Evolutionary conservation across 2,113 vertebrate genomes (phyloP).

Genomic region (Colius striatus): DNA sequence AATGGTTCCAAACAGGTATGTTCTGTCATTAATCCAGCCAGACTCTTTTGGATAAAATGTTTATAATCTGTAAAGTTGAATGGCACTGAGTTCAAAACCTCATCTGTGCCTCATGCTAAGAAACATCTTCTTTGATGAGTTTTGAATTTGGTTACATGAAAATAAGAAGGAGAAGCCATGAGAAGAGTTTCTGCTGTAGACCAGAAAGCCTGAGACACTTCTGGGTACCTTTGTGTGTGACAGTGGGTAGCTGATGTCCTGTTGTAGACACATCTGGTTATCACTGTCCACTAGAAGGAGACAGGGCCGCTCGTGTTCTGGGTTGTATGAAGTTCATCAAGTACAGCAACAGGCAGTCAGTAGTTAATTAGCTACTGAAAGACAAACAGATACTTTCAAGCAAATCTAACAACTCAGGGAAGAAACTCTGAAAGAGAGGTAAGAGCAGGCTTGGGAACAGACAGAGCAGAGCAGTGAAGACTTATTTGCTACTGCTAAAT

Average conservation of each 20-base stretch:
- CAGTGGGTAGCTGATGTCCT: not conserved
- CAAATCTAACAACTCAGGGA: not conserved
- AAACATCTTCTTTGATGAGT: not conserved
- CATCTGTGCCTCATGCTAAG: not conserved
- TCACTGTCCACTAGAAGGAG: not conserved
- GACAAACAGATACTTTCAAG: not conserved
- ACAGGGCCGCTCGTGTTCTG: not conserved
- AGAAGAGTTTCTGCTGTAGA: not conserved
- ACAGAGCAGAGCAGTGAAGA: not conserved
- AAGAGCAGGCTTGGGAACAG: not conserved
- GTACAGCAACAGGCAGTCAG: not conserved
- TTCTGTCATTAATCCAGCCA: not conserved
- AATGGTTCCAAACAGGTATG: not conserved
- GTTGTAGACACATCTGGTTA: not conserved
- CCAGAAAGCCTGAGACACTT: not conserved
- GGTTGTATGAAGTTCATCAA: not conserved
- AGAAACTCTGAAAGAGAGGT: not conserved
- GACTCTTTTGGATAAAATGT: not conserved
- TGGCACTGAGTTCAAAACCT: not conserved
- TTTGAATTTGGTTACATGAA: slow-evolving; percentile 29
- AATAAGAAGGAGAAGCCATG: not conserved
- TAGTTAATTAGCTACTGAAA: not conserved
- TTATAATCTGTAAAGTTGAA: not conserved
- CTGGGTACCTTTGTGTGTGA: not conserved
- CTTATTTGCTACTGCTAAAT: not conserved